Conservation (phyloP, 2,797 vertebrate species). For the Channa striata region DNA sequence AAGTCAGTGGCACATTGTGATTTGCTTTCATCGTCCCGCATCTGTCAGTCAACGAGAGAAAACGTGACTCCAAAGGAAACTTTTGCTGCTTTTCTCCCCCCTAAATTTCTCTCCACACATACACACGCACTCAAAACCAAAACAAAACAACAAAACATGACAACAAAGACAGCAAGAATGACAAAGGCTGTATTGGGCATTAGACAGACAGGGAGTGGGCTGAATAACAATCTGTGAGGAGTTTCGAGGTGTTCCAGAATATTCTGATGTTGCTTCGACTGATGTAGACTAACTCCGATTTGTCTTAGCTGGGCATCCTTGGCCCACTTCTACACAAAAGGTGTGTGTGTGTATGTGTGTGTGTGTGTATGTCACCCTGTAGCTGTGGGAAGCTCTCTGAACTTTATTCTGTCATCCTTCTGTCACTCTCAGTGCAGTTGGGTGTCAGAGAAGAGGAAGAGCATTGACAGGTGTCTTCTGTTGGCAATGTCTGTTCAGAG, state of each 20-base stretch:
- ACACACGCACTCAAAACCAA: constrained; percentile 28
- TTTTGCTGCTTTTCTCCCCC: constrained; percentile 44
- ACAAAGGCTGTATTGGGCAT: constrained; percentile 63
- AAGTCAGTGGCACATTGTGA: constrained; percentile 68
- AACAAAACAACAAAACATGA: constrained; percentile 52
- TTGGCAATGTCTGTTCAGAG: constrained; percentile 58
- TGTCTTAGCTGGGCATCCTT: constrained; percentile 53
- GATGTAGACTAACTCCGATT: constrained; percentile 33
- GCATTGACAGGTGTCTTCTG: constrained; percentile 77
- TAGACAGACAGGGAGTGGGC: constrained; percentile 52
- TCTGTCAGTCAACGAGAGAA: constrained; percentile 72
- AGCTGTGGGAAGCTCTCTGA: constrained; percentile 60
- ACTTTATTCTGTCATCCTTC: constrained; percentile 67
- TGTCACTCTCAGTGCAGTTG: constrained; percentile 52
- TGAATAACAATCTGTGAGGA: constrained; percentile 62
- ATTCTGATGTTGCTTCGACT: constrained; percentile 57
- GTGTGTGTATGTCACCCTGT: constrained; percentile 38
- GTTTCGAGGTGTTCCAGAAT: constrained; percentile 48
- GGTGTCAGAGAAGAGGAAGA: constrained; percentile 62
- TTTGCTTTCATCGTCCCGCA: constrained; percentile 74
- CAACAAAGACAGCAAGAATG: constrained; percentile 49
- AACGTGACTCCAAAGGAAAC: constrained; percentile 73
- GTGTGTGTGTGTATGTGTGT: not conserved
- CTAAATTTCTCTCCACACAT: constrained; percentile 45
- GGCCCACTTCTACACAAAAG: constrained; percentile 58